Evolutionary conservation across 2,113 vertebrate species (phyloP).

Genomic region (Tyrannus savana): DNA sequence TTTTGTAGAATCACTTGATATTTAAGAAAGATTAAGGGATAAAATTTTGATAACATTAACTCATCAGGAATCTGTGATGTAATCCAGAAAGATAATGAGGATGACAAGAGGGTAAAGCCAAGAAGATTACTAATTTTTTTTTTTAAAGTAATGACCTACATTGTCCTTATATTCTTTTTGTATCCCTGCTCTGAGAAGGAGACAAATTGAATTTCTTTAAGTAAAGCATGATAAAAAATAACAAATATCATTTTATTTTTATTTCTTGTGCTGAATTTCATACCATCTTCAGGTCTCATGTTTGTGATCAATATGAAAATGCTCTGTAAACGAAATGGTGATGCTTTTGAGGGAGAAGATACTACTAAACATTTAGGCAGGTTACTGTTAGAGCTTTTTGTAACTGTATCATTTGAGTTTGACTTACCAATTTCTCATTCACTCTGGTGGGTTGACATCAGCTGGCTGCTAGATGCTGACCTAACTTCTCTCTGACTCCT

Average conservation of each 20-base stretch:
- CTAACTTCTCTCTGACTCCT: neutral
- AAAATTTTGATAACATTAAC: neutral
- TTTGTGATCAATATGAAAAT: neutral
- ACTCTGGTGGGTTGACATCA: neutral
- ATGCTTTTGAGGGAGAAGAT: neutral
- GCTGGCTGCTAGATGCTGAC: neutral
- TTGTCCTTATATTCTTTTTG: neutral
- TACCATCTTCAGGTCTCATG: neutral
- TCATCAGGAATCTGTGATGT: neutral
- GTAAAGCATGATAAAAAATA: neutral
- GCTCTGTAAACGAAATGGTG: neutral
- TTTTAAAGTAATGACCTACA: neutral
- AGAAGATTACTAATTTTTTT: neutral
- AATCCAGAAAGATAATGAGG: neutral
- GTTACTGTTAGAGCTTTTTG: neutral
- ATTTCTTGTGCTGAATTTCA: neutral
- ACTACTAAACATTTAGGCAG: neutral
- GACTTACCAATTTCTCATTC: neutral
- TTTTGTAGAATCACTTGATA: conserved; percentile 16
- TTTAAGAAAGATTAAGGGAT: conserved; percentile 1
- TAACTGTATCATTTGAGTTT: neutral
- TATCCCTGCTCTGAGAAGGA: neutral
- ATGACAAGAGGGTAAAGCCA: neutral
- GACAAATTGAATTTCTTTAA: neutral
- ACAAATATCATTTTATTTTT: neutral